Evolutionary conservation across 1,140 invertebrate species (phyloP).

Genomic region (Drosophila baimaii): DNA sequence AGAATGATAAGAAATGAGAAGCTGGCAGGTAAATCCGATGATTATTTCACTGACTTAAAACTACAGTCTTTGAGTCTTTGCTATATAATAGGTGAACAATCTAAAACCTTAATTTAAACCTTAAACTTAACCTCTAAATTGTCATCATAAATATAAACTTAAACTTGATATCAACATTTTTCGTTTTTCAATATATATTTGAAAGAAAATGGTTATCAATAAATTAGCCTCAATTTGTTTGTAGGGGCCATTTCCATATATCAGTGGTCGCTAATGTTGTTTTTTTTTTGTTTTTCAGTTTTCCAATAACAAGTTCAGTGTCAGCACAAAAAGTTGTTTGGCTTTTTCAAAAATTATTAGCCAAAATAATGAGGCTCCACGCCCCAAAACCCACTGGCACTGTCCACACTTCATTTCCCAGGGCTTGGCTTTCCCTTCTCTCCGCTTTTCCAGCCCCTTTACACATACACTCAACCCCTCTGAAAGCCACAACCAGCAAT

Average conservation of each 20-base stretch:
- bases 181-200: neutral
- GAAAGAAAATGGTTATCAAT: slow-evolving; percentile 8
- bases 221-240: neutral
- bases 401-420: slow-evolving; percentile 62
- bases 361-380: slow-evolving; percentile 55
- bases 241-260: slow-evolving; percentile 15
- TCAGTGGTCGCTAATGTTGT: slow-evolving; percentile 5
- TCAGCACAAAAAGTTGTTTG: slow-evolving; percentile 63
- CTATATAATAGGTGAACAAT: neutral
- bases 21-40: neutral
- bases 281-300: slow-evolving; percentile 51
- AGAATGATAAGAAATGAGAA: neutral
- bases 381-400: slow-evolving; percentile 8
- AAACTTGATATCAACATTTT: neutral
- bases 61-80: no score
- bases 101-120: neutral
- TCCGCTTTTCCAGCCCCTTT: neutral
- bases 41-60: neutral
- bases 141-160: neutral
- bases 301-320: slow-evolving; percentile 64
- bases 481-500: slow-evolving; percentile 47
- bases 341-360: slow-evolving; percentile 63
- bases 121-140: neutral
- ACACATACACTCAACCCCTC: neutral
- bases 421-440: slow-evolving; percentile 9